Percentiles rank a stretch among this genome's conserved stretches.
These are phyloP conservation scores for Dipus sagitta DNA, from an alignment of 2,797 vertebrate species.

Conservation along the genomic window DNA sequence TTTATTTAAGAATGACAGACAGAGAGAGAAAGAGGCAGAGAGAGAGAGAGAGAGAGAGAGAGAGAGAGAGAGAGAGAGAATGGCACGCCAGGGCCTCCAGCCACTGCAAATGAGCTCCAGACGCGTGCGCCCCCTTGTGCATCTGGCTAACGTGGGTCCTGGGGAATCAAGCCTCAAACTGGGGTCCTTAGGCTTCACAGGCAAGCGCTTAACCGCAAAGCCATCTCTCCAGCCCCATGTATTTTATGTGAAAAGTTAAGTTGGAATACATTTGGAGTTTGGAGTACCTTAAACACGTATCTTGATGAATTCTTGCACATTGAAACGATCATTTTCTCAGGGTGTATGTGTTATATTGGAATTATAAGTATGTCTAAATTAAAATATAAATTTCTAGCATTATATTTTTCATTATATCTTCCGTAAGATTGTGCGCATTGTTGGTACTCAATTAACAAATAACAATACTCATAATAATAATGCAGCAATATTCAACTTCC, in stretches of 20 bases:
- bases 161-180: no score
- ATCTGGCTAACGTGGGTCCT: no score
- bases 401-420: not conserved
- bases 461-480: slow-evolving; percentile 14
- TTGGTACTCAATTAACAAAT: slow-evolving; percentile 48
- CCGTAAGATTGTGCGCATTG: not conserved
- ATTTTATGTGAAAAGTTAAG: not conserved
- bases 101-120: no score
- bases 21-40: no score
- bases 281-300: not conserved
- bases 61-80: no score
- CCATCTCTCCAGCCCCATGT: no score
- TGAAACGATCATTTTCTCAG: slow-evolving; percentile 19
- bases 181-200: no score
- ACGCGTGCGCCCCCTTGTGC: no score
- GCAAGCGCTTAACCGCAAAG: no score
- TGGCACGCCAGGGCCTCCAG: no score
- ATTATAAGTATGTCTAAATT: slow-evolving; percentile 35
- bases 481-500: slow-evolving; percentile 24
- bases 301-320: not conserved
- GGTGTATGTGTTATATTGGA: not conserved
- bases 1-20: no score
- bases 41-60: no score
- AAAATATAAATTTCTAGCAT: slow-evolving; percentile 6
- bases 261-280: fast-evolving